Evolutionary conservation across 2,888 invertebrate species (phyloP), one percentile per base, ranked within the genome.

Genomic region (Xestoiulus laeticollis): DNA sequence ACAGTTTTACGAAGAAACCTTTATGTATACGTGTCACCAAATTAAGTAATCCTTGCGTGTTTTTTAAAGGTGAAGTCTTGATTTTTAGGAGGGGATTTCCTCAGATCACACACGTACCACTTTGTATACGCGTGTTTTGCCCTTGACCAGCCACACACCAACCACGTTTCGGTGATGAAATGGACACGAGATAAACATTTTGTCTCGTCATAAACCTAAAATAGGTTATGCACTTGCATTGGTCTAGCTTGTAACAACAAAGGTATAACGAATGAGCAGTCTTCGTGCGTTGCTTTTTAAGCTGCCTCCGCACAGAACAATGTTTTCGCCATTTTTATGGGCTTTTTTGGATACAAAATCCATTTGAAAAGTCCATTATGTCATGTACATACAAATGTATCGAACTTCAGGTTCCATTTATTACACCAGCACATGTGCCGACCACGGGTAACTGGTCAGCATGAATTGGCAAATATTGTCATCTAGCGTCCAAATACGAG

Each of bases 121-220:
- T 59, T 59, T 59, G 59, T 22, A 59, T 5, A 6, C 22, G 22
- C 0, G 22, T 22, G 59, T 59, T n/a, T 59, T 59, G 19, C 59
- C 59, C 59, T 59, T 59, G 59, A 59, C 59, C 59, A 59, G 22
- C 59, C 59, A n/a, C 59, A 22, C 22, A 59, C 59, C 22, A 59
- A 19, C 59, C 59, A 59, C 59, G 59, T 59, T 59, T 22, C 59
- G 59, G 22, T 59, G 59, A 59, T 59, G 59, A 59, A 59, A 59
- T 59, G 59, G 59, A 59, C 22, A 59, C 59, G 59, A 59, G 59
- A 59, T 59, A 59, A 4, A 59, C 59, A 59, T 22, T 59, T 22
- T 22, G 59, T 22, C 59, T 59, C 22, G 22, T 59, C 59, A 22
- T 59, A 59, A 59, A 59, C 22, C 59, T 59, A 59, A 59, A 59